Conservation (phyloP, 1,140 invertebrate species). For the Sycobia sp. region DNA sequence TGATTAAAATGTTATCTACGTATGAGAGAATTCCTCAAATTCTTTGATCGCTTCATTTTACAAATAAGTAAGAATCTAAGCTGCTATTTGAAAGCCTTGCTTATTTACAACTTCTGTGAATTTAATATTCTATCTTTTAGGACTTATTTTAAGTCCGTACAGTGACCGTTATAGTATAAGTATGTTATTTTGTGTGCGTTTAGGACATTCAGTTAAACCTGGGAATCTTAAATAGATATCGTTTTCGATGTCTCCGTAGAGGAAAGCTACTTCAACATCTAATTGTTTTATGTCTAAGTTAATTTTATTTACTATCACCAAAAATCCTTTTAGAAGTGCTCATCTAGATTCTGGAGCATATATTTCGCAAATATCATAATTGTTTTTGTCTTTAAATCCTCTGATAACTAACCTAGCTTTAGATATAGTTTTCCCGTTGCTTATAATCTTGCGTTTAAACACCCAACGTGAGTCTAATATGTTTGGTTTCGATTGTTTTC, state of each 20-base stretch:
- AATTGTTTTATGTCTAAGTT: conserved; percentile 44
- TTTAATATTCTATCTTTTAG: too few species aligned
- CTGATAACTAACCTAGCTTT: conserved; percentile 31
- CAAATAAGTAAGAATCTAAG: neutral
- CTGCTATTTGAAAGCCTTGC: neutral
- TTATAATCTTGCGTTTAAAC: too few species aligned
- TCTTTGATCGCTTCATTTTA: neutral
- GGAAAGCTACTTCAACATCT: too few species aligned
- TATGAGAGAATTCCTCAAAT: neutral
- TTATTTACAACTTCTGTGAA: too few species aligned
- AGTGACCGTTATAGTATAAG: too few species aligned
- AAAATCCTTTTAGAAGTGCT: conserved; percentile 19
- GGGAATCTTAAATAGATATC: conserved; percentile 55
- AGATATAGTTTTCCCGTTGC: neutral
- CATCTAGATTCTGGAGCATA: conserved; percentile 33
- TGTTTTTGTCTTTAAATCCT: conserved; percentile 22
- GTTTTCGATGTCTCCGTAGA: too few species aligned
- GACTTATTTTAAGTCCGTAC: too few species aligned
- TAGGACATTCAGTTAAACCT: conserved; percentile 19
- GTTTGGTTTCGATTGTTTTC: too few species aligned
- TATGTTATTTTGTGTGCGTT: conserved; percentile 21
- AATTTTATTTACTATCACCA: conserved; percentile 34
- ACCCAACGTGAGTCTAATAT: too few species aligned
- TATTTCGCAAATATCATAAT: conserved; percentile 1
- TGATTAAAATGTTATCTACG: neutral